A percentile compares a stretch with the other conserved stretches of the same genome.
These are phyloP conservation scores for Sialia sialis DNA, from an alignment of 2,113 vertebrate species.

Conservation along the genomic window DNA sequence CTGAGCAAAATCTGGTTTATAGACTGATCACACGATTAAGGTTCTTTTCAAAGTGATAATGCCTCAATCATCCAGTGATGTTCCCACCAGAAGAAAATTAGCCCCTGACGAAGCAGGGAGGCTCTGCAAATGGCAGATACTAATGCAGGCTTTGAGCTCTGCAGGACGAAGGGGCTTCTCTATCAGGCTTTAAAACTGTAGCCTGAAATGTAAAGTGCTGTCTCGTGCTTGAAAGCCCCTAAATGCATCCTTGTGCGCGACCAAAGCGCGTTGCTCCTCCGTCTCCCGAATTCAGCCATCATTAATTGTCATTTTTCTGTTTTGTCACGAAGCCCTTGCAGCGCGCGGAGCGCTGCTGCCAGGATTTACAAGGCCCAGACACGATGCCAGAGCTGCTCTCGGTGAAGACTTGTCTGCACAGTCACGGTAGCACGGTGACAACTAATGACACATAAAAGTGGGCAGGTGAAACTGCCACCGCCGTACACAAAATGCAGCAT, in stretches of 20 bases:
- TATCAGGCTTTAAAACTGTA: not conserved
- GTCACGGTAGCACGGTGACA: not conserved
- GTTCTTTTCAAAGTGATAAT: conserved; percentile 27
- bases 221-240: not conserved
- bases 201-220: not conserved
- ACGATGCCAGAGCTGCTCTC: not conserved
- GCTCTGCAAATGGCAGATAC: conserved; percentile 9
- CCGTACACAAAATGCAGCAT: not conserved
- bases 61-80: not conserved
- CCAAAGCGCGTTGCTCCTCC: not conserved
- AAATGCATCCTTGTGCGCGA: not conserved
- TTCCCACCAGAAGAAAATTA: not conserved
- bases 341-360: rapidly evolving
- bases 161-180: not conserved
- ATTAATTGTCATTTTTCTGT: not conserved
- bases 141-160: not conserved
- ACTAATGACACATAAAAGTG: not conserved
- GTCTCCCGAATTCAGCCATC: not conserved
- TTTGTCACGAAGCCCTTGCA: not conserved
- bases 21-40: conserved; percentile 12
- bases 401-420: not conserved
- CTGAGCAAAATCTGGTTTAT: not conserved
- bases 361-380: conserved; percentile 24
- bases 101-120: not conserved
- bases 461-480: not conserved